Evolutionary conservation across 2,797 vertebrate genomes (phyloP), one percentile per base, ranked within the genome.

Genomic region (Octomys mimax): DNA sequence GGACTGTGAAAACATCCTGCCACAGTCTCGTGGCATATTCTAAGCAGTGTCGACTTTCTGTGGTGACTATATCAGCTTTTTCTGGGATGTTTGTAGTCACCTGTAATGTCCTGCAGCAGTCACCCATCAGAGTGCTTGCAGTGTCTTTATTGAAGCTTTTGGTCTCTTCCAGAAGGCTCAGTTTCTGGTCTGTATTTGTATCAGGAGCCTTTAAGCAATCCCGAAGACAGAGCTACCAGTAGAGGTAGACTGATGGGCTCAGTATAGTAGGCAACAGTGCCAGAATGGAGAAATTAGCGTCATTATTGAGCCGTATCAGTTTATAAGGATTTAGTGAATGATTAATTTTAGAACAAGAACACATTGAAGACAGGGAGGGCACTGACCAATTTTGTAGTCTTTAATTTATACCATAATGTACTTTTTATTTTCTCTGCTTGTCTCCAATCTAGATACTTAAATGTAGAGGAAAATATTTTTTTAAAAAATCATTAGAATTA

Each of bases 161-260:
- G 94, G 64, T 92, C 95, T 96, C 75, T 96, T 97, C 90, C 36
- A 93, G 90, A 96, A 93, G 71, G 86, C 71, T 81, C 80, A 94
- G 66, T 93, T 92, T 96, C 66, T 92, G 31, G 87, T 92, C 61
- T 90, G 31, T 96, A 95, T 84, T 96, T 96, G 36, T 95, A 95
- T 77, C 24, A 91, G 87, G 49, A 95, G 62, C 36, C 36, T 95
- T 93, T 96, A 95, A 92, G 82, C 89, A 96, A 87, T 71, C 22
- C 2, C 90, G 80, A 92, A 95, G 59, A 66, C 75, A 89, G 85
- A 95, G 89, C 54, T 94, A n/a, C 61, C 39, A 64, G 10, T 94
- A 21, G 31, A 94, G 66, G 87, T 96, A 92, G 86, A 78, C 79
- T 64, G 70, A 89, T 79, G 87, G 86, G 59, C 86, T 95, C 31